phyloP scores from a whole-genome alignment of 2,113 vertebrate genomes.

The Nettapus auritus region DNA sequence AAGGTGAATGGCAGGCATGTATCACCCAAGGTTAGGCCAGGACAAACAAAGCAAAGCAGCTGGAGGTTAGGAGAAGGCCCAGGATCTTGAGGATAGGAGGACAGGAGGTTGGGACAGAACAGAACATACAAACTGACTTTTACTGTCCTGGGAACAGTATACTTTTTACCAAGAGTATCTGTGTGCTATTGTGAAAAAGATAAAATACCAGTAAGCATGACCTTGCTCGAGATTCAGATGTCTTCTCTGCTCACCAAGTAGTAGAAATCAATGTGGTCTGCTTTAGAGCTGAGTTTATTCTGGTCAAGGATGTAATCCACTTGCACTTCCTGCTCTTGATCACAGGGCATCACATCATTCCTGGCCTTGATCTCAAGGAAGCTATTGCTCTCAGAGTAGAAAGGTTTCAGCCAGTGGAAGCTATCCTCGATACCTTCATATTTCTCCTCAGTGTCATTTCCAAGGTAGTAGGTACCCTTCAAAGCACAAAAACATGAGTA shows the following conservation, averaged over 20 bases:
- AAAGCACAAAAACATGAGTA: not conserved
- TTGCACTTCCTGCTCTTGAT: slow-evolving; percentile 42
- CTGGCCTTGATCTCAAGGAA: slow-evolving; percentile 61
- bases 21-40: not conserved
- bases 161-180: not conserved
- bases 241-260: slow-evolving; percentile 69
- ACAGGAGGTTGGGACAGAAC: not conserved
- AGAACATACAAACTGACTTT: not conserved
- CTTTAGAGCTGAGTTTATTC: slow-evolving; percentile 26
- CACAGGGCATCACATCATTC: slow-evolving; percentile 29
- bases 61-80: not conserved
- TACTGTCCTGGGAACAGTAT: not conserved
- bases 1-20: not conserved
- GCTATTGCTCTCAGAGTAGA: slow-evolving; percentile 69
- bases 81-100: not conserved
- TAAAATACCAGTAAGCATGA: not conserved
- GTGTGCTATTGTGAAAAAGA: not conserved
- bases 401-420: slow-evolving; percentile 60
- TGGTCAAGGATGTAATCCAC: slow-evolving; percentile 68
- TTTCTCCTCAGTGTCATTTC: accelerated
- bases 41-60: not conserved
- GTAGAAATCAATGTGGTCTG: slow-evolving; percentile 63
- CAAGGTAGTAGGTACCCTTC: slow-evolving; percentile 19
- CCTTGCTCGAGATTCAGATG: not conserved
- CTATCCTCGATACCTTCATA: accelerated